Percentiles rank a stretch among this genome's conserved stretches.
Evolutionary conservation across 2,888 invertebrate species (phyloP).

Genomic region (Platypus cylindrus): DNA sequence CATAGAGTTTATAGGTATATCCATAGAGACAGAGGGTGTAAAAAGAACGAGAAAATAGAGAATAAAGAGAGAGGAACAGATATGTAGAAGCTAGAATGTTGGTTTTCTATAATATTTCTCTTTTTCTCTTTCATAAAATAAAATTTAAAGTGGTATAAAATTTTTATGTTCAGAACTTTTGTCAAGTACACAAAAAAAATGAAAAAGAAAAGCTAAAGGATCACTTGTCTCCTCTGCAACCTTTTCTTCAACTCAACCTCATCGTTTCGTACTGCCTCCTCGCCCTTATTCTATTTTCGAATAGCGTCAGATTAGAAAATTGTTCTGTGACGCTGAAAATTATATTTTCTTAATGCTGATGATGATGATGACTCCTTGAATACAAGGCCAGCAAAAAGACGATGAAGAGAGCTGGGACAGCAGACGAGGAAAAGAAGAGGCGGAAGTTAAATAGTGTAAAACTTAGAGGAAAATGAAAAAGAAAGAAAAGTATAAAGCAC

Average conservation of each 20-base stretch:
- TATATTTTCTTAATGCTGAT: conserved; percentile 19
- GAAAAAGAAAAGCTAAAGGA: no score
- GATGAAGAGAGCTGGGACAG: conserved; percentile 10
- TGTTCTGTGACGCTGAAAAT: conserved; percentile 19
- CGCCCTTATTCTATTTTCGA: neutral
- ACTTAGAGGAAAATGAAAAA: neutral
- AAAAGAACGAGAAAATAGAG: neutral
- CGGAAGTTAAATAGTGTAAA: neutral
- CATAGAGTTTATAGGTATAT: neutral
- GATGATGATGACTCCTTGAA: neutral
- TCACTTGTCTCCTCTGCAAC: no score
- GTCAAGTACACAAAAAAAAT: conserved; percentile 13
- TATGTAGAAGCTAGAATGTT: no score
- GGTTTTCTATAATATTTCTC: no score
- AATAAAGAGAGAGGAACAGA: no score
- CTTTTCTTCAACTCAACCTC: no score
- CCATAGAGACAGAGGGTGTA: neutral
- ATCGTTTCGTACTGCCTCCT: no score
- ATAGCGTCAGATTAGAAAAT: conserved; percentile 17
- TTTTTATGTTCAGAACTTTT: conserved; percentile 13
- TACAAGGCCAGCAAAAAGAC: neutral
- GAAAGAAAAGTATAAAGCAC: no score
- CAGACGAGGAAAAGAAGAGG: neutral
- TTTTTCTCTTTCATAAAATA: no score
- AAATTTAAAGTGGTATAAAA: conserved; percentile 10